Percentiles rank a stretch among this genome's conserved stretches.
phyloP scores from a whole-genome alignment of 2,888 invertebrate species.

The Pegoplata infirma region DNA sequence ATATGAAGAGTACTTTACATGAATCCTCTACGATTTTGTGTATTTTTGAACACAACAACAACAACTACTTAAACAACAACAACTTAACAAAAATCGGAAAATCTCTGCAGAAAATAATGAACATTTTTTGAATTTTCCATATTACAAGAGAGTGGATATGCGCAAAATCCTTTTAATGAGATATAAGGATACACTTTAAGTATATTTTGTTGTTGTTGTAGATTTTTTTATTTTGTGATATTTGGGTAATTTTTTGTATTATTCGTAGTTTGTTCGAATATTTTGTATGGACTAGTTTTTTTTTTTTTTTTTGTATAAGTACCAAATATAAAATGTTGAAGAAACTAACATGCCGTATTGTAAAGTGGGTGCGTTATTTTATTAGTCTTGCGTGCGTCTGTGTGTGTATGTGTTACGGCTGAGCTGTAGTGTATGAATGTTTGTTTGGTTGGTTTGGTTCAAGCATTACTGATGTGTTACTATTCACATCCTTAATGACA shows the following conservation, averaged over 20 bases:
- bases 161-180: slow-evolving; percentile 49
- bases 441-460: slow-evolving; percentile 32
- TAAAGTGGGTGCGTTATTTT: neutral
- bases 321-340: neutral
- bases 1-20: slow-evolving; percentile 34
- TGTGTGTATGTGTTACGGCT: slow-evolving; percentile 3
- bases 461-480: slow-evolving; percentile 21
- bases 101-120: slow-evolving; percentile 43
- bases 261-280: slow-evolving; percentile 4
- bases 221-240: slow-evolving; percentile 5
- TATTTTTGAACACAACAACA: no score
- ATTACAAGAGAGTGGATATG: slow-evolving; percentile 40
- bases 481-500: slow-evolving; percentile 10
- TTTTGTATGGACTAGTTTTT: neutral
- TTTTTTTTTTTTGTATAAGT: neutral
- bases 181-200: slow-evolving; percentile 37
- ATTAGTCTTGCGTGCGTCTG: no score
- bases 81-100: slow-evolving; percentile 24
- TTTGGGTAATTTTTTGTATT: slow-evolving; percentile 43
- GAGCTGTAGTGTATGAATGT: slow-evolving; percentile 22
- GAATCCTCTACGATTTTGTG: slow-evolving; percentile 16
- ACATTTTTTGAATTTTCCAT: neutral
- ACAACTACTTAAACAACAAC: no score
- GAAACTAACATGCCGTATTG: neutral
- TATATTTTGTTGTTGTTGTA: slow-evolving; percentile 13